Base-by-base conservation (phyloP, 2,888 invertebrate genomes). In the Dryococelus australis region DNA sequence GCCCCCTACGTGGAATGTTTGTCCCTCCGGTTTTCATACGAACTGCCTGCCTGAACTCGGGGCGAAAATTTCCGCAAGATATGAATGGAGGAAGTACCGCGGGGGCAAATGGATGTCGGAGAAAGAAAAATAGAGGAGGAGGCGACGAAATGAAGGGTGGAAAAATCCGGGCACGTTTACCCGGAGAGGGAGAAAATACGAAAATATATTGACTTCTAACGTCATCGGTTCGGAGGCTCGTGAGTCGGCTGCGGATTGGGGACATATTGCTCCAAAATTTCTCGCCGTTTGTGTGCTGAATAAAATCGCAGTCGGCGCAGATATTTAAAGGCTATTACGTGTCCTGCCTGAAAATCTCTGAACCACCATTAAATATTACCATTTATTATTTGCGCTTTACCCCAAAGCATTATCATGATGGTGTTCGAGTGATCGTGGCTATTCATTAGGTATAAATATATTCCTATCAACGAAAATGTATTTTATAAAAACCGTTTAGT, bases 141-240 rank as follows among this genome's bases (percentile, higher is more conserved):
- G 85, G 47, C 53, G 35, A 84, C 26, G 26, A 84, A 84, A 84
- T 43, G 51, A 84, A 43, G 84, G 84, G 43, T 27, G 53, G 47
- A 85, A 85, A 85, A 51, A 85, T 85, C 47, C 47, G 85, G 43
- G 65, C 65, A 65, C 65, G 65, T 65, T 65, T 65, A 24, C 65
- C 65, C 65, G 65, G 65, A 65, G n/a, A 16, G 65, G 65, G 65
- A 65, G 35, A 4, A 35, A 65, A 65, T 65, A 65, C 65, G 65
- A 65, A 65, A 65, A 65, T 65, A 65, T 65, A 65, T 65, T 65
- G 65, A 65, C 65, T 65, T 65, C 65, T 65, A 65, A 65, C 65
- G 65, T 65, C 24, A 8, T 65, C 65, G 65, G 24, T 65, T 65
- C 0, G 65, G 65, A 65, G 8, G 65, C 65, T 8, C 1, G n/a